These are phyloP conservation scores for Arctocebus calabarensis DNA, from an alignment of 2,797 vertebrate genomes.

Conservation along the genomic window DNA sequence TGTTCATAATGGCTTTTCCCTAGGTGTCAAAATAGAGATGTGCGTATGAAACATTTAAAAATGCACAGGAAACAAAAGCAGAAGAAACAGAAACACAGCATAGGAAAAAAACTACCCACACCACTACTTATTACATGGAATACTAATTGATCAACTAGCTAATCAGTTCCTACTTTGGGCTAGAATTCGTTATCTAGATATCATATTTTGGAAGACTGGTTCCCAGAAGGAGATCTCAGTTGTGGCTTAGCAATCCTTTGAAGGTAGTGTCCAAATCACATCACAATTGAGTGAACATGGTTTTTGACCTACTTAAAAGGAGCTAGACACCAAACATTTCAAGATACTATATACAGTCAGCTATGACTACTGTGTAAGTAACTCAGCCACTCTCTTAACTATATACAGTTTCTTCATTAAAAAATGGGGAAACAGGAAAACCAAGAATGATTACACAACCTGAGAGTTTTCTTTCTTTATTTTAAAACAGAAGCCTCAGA, in stretches of 20 bases:
- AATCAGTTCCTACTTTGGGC: background rate
- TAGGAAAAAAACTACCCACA: background rate
- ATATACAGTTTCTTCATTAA: conserved; percentile 66
- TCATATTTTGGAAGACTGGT: conserved; percentile 47
- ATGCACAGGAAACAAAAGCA: conserved; percentile 21
- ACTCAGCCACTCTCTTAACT: conserved; percentile 44
- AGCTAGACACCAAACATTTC: background rate
- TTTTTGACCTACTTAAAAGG: conserved; percentile 9
- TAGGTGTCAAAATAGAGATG: conserved; percentile 66
- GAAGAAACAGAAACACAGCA: background rate
- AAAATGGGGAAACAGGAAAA: conserved; percentile 75
- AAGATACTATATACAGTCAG: background rate
- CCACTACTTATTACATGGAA: background rate
- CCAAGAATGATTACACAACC: conserved; percentile 72
- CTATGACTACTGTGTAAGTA: background rate
- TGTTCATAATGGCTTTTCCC: conserved; percentile 30
- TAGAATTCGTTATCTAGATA: conserved; percentile 71
- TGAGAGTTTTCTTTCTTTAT: conserved; percentile 58
- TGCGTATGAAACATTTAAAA: conserved; percentile 28
- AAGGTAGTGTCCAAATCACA: conserved; percentile 34
- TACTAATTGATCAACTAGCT: conserved; percentile 62
- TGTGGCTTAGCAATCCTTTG: background rate
- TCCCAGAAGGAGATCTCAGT: background rate
- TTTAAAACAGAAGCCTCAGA: conserved; percentile 51
- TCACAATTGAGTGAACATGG: background rate